Base-by-base conservation (phyloP, 2,113 vertebrate species). In the Chloropsis cyanopogon region DNA sequence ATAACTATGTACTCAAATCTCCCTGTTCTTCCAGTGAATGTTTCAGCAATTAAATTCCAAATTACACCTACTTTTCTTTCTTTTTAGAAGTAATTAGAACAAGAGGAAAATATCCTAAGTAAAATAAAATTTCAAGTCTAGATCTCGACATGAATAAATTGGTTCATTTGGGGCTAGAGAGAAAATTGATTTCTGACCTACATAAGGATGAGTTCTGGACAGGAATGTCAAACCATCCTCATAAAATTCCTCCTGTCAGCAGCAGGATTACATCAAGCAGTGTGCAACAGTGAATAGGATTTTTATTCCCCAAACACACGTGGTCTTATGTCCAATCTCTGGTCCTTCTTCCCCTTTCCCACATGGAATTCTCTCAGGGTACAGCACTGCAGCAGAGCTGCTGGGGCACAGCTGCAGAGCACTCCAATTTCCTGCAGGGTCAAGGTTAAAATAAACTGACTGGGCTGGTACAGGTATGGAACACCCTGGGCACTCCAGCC, bases 381-480 rank as follows among this genome's bases (percentile, higher is more conserved):
- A 1, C 54, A 60, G 44, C 22, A 17, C 28, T 10, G 77, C 87
- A 84, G 44, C 17, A 42, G 25, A 41, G 79, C 24, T 23, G 44
- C 69, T 12, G 2, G 12, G 63, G 49, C 73, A 72, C 24, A 57
- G 61, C 39, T 76, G 49, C 70, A 88, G 50, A 1, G 1, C 28
- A 9, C 24, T 29, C 16, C 82, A 9, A 0, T 35, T 19, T 35
- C 70, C 60, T 50, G 14, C 35, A 4, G 16, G 41, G 26, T 4
- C 28, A 68, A 8, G 37, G n/a, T n/a, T 35, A 77, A 59, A 44
- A 37, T 17, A 19, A 39, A 47, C 2, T 11, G 16, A 3, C 65
- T 63, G 85, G 14, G 65, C 23, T 44, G 0, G 0, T 9, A 5
- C 3, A 59, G 7, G 2, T 26, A 5, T 6, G 33, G 33, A 84